Base-by-base conservation (phyloP, 2,888 invertebrate species). In the Temnothorax unifasciatus region DNA sequence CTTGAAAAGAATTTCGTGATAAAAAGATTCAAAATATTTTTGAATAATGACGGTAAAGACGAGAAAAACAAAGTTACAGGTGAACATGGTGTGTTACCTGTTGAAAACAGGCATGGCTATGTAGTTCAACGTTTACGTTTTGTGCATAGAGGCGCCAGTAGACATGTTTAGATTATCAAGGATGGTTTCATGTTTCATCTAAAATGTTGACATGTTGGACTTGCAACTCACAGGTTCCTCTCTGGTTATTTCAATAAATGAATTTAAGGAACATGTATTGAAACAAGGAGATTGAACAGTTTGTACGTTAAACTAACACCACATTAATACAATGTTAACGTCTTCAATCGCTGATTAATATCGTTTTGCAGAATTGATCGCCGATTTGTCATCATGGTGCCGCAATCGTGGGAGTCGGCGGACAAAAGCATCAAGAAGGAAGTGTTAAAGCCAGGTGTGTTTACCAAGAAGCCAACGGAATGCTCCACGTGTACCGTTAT, bases 381-480 rank as follows among this genome's bases (percentile, higher is more conserved):
- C 21, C n/a, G 38, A 76, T 25, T 29, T 29, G 2, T 34, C 6
- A 34, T 34, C 57, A 85, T 61, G 66, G 86, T 87, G 86, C 73
- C 79, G 38, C 64, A 59, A 57, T 74, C 44, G 6, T 92, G 92
- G 92, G 75, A 90, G 85, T 92, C 93, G 0, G 81, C 74, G 6
- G 92, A 93, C 75, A 89, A 90, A 61, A 83, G 85, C 6, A 87
- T 94, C 1, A 89, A 75, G 61, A 94, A 94, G 76, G 89, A 90
- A 34, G 82, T 94, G 2, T 66, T 94, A n/a, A 69, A 84, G n/a
- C 73, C 69, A 66, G 92, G 92, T 9, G 8, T 21, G 1, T 91
- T 92, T 75, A 89, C 84, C 11, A 89, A 87, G 5, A 94, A 93
- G 44, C 93, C 94, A 8, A 91, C 87, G 0, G 94, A 94, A 84